phyloP scores from a whole-genome alignment of 2,888 invertebrate genomes.

The Parascotia fuliginaria region DNA sequence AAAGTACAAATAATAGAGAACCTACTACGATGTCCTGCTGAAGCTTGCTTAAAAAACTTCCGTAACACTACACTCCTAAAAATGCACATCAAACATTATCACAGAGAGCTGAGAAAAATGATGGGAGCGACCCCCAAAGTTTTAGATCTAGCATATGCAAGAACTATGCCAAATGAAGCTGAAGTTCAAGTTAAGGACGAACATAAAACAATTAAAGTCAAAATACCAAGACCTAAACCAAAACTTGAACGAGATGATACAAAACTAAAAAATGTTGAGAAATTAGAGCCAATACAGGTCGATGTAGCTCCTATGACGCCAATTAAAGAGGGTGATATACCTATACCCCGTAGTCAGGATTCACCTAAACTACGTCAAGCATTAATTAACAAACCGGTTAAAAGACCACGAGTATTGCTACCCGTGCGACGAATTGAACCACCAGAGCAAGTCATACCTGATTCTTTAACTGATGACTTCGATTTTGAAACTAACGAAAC shows the following conservation, averaged over 20 bases:
- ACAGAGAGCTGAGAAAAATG: constrained; percentile 90
- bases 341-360: constrained; percentile 56
- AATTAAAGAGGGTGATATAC: constrained; percentile 28
- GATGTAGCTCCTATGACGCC: constrained; percentile 43
- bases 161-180: constrained; percentile 78
- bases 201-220: constrained; percentile 67
- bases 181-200: constrained; percentile 42
- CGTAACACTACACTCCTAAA: constrained; percentile 95
- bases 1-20: constrained; percentile 90
- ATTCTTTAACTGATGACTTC: constrained; percentile 38
- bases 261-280: constrained; percentile 35
- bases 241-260: constrained; percentile 46
- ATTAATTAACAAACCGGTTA: constrained; percentile 65
- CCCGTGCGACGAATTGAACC: constrained; percentile 66
- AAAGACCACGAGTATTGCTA: constrained; percentile 69
- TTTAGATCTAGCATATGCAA: constrained; percentile 93
- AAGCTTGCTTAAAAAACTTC: constrained; percentile 95
- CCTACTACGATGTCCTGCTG: constrained; percentile 90
- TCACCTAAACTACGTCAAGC: constrained; percentile 75
- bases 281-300: constrained; percentile 31
- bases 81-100: constrained; percentile 98
- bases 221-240: constrained; percentile 63
- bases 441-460: constrained; percentile 31
- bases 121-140: constrained; percentile 94
- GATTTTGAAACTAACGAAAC: constrained; percentile 34